A percentile compares a stretch with the other conserved stretches of the same genome.
Evolutionary conservation across 2,113 vertebrate species (phyloP).

Genomic region (Puma concolor): DNA sequence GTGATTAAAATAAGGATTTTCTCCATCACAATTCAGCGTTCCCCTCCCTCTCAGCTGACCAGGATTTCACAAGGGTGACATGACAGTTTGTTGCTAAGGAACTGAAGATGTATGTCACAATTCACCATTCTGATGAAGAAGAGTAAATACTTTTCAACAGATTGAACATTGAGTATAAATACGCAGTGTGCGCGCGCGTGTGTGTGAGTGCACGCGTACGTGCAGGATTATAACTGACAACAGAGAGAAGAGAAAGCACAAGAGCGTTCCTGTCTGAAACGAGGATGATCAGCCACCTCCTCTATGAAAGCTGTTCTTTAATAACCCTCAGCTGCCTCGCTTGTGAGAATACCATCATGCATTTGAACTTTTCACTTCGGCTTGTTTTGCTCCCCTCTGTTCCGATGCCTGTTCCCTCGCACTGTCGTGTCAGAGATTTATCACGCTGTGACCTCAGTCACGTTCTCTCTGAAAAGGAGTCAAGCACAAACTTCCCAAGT

Average conservation of each 20-base stretch:
- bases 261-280: not conserved
- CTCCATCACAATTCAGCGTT: not conserved
- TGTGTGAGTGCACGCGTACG: not conserved
- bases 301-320: conserved; percentile 8
- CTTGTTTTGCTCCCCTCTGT: conserved; percentile 46
- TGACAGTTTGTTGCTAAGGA: conserved; percentile 52
- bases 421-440: conserved; percentile 9
- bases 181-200: not conserved
- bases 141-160: conserved; percentile 40
- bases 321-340: conserved; percentile 32
- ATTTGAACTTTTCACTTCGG: conserved; percentile 74
- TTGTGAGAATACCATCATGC: conserved; percentile 5
- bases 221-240: not conserved
- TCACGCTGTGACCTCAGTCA: conserved; percentile 67
- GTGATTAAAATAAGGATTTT: conserved; percentile 58
- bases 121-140: conserved; percentile 16
- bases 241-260: not conserved
- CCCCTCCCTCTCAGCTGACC: conserved; percentile 38
- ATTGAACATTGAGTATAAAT: not conserved
- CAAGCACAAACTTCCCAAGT: conserved; percentile 72
- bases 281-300: not conserved
- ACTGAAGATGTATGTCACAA: conserved; percentile 62
- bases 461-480: conserved; percentile 71
- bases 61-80: conserved; percentile 26
- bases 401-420: conserved; percentile 33